Base-by-base conservation (phyloP, 2,797 vertebrate genomes). In the Stomatorhinus walkeri region DNA sequence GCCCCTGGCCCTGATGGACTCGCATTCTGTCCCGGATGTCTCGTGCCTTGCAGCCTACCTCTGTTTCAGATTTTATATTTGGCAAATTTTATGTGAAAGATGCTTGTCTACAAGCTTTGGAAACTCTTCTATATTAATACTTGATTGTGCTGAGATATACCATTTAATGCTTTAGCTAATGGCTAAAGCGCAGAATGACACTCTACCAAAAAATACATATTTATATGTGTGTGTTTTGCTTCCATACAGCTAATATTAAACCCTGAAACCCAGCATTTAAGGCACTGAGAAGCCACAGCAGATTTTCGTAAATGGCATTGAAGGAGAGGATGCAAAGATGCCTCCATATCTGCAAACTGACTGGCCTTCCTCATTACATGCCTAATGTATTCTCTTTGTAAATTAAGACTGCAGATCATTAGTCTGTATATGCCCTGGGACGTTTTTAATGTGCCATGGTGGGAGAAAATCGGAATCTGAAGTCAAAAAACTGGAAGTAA, bases 311-410 rank as follows among this genome's bases (percentile, higher is more conserved):
- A 86, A 86, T 56, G 49, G 56, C 85, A 86, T 19, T 56, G 49
- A 52, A 19, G 28, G 51, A 32, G 49, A 32, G 24, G 85, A 86
- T 12, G 54, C 24, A 40, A 56, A 54, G 51, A 86, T 56, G 51
- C 40, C 40, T 24, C 22, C 49, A 0, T n/a, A 49, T 76, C 3
- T 19, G 64, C 28, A 79, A 59, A 32, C 64, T 46, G 89, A 56
- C 61, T 56, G 48, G 46, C 16, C 9, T 54, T 89, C 51, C 56
- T 79, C 61, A 79, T 76, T 76, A 48, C 68, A 49, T 46, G 61
- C 46, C 88, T 85, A 89, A 85, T 68, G 68, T 61, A 81, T 89
- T 87, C 89, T 79, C 49, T 87, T 89, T 89, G 68, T 87, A 83
- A 88, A 89, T 59, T 72, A 89, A 81, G 22, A 56, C 52, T 51